Percentiles rank a stretch among this genome's conserved stretches.
phyloP scores from a whole-genome alignment of 1,140 invertebrate genomes.

The Chrysopa pallens region DNA sequence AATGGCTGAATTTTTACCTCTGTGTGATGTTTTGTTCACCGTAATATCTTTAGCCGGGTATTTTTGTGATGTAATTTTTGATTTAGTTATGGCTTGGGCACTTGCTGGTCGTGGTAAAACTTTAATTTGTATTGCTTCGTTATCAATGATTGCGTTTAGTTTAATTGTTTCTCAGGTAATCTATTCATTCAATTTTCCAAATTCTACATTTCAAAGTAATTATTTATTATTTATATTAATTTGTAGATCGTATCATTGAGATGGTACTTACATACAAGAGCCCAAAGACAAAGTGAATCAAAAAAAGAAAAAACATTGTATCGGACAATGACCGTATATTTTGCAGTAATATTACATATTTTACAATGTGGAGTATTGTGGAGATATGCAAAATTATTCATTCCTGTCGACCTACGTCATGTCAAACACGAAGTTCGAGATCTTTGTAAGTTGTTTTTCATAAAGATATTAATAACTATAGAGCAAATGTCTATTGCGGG shows the following conservation, averaged over 20 bases:
- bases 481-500: no score
- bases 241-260: constrained; percentile 29
- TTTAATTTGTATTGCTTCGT: constrained; percentile 39
- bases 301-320: constrained; percentile 4
- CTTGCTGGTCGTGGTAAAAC: constrained; percentile 43
- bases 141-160: constrained; percentile 46
- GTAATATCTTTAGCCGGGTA: constrained; percentile 79
- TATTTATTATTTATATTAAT: not conserved
- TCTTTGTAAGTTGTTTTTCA: constrained; percentile 25
- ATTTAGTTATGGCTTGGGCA: constrained; percentile 68
- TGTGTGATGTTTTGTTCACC: constrained; percentile 81
- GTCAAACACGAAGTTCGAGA: constrained; percentile 68
- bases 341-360: constrained; percentile 48
- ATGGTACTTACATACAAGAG: constrained; percentile 24
- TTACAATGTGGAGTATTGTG: constrained; percentile 70
- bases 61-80: constrained; percentile 82
- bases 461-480: no score
- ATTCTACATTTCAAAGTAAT: not conserved
- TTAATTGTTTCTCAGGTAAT: constrained; percentile 53
- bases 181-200: constrained; percentile 17
- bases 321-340: constrained; percentile 19
- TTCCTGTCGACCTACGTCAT: constrained; percentile 63
- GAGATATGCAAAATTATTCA: constrained; percentile 74
- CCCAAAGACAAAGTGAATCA: constrained; percentile 3
- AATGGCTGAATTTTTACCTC: constrained; percentile 61